Evolutionary conservation across 2,113 vertebrate species (phyloP), one percentile per base, ranked within the genome.

Genomic region (Cavia aperea): DNA sequence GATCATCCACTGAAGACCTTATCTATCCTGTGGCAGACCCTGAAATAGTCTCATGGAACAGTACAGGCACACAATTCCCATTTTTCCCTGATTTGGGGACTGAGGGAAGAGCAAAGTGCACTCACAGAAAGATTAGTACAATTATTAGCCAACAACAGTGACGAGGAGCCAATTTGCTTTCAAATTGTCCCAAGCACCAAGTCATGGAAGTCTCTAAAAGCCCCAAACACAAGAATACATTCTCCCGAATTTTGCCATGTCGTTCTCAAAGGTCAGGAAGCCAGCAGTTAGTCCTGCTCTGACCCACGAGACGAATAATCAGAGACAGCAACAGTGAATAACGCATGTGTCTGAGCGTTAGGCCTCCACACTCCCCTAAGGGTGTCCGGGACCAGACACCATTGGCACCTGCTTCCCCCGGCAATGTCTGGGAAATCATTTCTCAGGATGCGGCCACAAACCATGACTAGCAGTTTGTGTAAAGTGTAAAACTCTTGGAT

Each of bases 141-240:
- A 88, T 95, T 95, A 94, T 90, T 79, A 81, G 95, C 96, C 96
- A 97, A 96, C 78, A 95, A 90, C 68, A 36, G 91, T 62, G 92
- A 96, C 95, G 65, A 75, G 0, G 26, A 94, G 92, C 96, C 96
- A 96, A 73, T 58, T 56, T 89, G 91, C 19, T 93, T 96, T 88
- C 86, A 63, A 81, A 87, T 73, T 92, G 39, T 19, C 83, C 29
- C n/a, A 39, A 85, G 88, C 7, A 29, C 94, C 92, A 91, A 73
- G 81, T 63, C 88, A 70, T 8, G 16, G 9, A 58, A 0, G 86
- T 49, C 93, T 93, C 86, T 86, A 93, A 94, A 89, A 94, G 94
- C 39, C 78, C 84, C 93, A 90, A 68, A 96, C 92, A 89, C 93
- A 95, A 70, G 65, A 51, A 82, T 46, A 29, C 95, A 78, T 65